Conservation (phyloP, 2,797 vertebrate genomes). For the Echiichthys vipera region DNA sequence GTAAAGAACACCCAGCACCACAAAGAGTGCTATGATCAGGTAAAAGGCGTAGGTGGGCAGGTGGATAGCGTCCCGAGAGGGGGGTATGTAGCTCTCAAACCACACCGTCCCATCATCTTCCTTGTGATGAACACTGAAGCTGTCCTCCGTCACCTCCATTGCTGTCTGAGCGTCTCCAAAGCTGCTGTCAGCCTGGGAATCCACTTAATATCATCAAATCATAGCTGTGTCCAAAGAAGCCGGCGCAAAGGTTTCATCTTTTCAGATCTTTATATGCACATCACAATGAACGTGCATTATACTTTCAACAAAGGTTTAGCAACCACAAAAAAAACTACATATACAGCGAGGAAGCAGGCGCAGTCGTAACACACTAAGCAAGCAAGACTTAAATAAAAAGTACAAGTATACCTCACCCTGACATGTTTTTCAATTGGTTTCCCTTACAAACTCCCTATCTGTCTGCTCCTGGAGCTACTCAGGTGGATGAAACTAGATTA, state of each 20-base stretch:
- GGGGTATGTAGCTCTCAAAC: constrained; percentile 89
- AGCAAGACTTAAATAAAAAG: background rate
- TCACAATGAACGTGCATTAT: background rate
- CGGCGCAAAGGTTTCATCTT: constrained; percentile 10
- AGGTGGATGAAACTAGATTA: constrained; percentile 66
- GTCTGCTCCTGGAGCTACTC: constrained; percentile 18
- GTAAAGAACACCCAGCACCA: constrained; percentile 89
- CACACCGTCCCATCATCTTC: constrained; percentile 75
- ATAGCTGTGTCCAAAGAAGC: constrained; percentile 13
- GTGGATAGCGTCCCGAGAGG: constrained; percentile 87
- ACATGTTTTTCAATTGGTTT: constrained; percentile 34
- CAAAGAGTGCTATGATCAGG: constrained; percentile 85
- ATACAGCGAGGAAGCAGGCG: constrained; percentile 7
- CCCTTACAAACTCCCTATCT: background rate
- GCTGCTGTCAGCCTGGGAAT: constrained; percentile 30
- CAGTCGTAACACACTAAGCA: background rate
- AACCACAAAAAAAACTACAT: background rate
- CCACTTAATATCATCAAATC: constrained; percentile 34
- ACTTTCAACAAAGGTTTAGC: background rate
- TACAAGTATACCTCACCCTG: background rate
- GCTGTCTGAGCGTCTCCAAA: constrained; percentile 9
- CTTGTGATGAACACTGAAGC: constrained; percentile 38
- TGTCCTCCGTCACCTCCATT: constrained; percentile 45
- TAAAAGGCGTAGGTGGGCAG: constrained; percentile 88
- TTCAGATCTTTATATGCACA: background rate